These are phyloP conservation scores for Abramis brama DNA, from an alignment of 2,113 vertebrate species.

Conservation along the genomic window DNA sequence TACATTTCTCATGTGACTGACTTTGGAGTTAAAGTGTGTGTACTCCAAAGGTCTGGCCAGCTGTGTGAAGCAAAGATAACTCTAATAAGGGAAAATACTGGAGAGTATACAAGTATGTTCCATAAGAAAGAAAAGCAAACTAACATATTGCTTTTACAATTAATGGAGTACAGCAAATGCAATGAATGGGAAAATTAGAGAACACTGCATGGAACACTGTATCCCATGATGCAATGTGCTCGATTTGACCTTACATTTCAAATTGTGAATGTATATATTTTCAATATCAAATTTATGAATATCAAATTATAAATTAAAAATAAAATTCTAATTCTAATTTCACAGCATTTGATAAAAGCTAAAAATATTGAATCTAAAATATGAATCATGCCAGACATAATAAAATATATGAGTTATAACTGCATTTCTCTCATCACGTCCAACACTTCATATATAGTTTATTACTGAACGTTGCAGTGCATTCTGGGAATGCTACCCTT, in stretches of 20 bases:
- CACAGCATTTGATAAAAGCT: too few relatives aligned
- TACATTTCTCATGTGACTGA: conserved; percentile 5
- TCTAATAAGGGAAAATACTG: background rate
- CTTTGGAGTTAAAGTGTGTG: background rate
- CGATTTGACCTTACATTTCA: background rate
- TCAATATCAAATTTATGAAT: too few relatives aligned
- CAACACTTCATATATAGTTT: background rate
- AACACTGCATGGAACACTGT: background rate
- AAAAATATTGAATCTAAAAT: too few relatives aligned
- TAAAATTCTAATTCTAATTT: too few relatives aligned
- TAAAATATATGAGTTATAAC: background rate
- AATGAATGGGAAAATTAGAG: background rate
- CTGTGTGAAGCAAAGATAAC: background rate
- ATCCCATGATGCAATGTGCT: background rate
- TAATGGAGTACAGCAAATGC: background rate
- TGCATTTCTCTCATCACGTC: background rate
- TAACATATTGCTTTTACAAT: background rate
- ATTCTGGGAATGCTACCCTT: background rate
- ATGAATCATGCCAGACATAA: too few relatives aligned
- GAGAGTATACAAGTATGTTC: background rate
- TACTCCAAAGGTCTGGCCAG: background rate
- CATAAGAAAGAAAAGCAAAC: conserved; percentile 1
- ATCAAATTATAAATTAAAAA: too few relatives aligned
- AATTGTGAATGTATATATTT: background rate
- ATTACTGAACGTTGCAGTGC: background rate